These are phyloP conservation scores for Pachliopta kotzebuea DNA, from an alignment of 2,888 invertebrate species.

Conservation along the genomic window DNA sequence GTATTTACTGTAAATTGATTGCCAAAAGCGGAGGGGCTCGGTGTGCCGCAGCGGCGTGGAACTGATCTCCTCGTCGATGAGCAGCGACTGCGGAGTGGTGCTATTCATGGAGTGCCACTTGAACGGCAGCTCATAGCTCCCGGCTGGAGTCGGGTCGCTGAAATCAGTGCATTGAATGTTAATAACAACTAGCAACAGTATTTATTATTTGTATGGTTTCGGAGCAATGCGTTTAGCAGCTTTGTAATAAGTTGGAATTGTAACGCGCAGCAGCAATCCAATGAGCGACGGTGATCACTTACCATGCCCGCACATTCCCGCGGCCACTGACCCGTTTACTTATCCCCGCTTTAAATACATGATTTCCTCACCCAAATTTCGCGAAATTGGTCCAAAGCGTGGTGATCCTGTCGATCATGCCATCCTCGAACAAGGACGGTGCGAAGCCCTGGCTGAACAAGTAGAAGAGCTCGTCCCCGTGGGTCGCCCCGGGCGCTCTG, in stretches of 20 bases:
- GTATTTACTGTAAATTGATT: slow-evolving; percentile 49
- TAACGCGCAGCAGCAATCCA: too few species aligned
- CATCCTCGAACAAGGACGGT: slow-evolving; percentile 46
- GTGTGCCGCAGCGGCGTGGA: slow-evolving; percentile 48
- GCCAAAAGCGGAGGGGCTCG: slow-evolving; percentile 43
- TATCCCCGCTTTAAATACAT: not conserved
- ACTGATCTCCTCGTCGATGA: slow-evolving; percentile 45
- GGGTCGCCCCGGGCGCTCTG: slow-evolving; percentile 50
- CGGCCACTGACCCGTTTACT: too few species aligned
- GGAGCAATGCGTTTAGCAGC: too few species aligned
- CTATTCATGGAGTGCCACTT: slow-evolving; percentile 46
- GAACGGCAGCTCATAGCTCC: slow-evolving; percentile 40
- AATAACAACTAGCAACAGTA: too few species aligned
- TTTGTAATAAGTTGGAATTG: too few species aligned
- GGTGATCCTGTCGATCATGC: slow-evolving; percentile 55
- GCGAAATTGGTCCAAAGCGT: slow-evolving; percentile 68
- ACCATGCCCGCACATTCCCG: too few species aligned
- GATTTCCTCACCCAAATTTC: slow-evolving; percentile 53
- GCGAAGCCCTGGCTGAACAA: slow-evolving; percentile 51
- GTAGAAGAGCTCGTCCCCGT: slow-evolving; percentile 64
- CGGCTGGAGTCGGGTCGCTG: slow-evolving; percentile 56
- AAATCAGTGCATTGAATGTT: slow-evolving; percentile 26
- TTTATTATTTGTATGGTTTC: too few species aligned
- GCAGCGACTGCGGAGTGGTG: slow-evolving; percentile 39
- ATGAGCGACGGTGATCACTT: too few species aligned